phyloP scores from a whole-genome alignment of 1,140 invertebrate species.

The Papilio dardanus region DNA sequence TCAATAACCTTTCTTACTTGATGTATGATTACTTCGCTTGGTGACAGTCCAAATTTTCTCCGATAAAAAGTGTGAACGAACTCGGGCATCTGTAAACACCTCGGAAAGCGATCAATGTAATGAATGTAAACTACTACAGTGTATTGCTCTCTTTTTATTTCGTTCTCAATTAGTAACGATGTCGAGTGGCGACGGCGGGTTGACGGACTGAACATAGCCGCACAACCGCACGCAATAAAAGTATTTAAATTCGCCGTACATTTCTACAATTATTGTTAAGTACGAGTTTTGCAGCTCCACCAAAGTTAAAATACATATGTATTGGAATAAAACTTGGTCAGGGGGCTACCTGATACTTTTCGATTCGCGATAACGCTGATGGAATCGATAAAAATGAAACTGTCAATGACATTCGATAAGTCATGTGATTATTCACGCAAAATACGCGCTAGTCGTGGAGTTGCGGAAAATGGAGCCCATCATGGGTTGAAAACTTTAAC shows the following conservation, averaged over 20 bases:
- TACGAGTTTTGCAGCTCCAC: too few relatives aligned
- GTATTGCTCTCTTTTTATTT: constrained; percentile 29
- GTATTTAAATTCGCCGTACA: constrained; percentile 6
- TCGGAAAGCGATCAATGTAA: constrained; percentile 53
- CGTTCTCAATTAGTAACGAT: constrained; percentile 27
- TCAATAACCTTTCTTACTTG: constrained; percentile 3
- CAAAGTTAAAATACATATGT: background rate
- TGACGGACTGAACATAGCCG: constrained; percentile 13
- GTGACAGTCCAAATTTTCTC: constrained; percentile 63
- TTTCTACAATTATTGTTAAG: too few relatives aligned
- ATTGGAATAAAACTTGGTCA: background rate
- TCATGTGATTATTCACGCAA: too few relatives aligned
- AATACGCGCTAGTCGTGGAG: too few relatives aligned
- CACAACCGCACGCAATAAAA: constrained; percentile 20
- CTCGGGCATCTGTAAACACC: constrained; percentile 56
- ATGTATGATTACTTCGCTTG: constrained; percentile 41
- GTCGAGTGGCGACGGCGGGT: constrained; percentile 2
- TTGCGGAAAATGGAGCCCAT: too few relatives aligned
- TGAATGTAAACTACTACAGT: constrained; percentile 43
- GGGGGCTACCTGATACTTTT: too few relatives aligned
- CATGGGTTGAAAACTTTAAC: too few relatives aligned
- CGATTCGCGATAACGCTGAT: too few relatives aligned
- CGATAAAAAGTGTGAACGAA: constrained; percentile 72
- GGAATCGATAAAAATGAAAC: too few relatives aligned
- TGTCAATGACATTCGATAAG: too few relatives aligned